These are phyloP conservation scores for Halictus ligatus DNA, from an alignment of 2,888 invertebrate species.

Conservation along the genomic window DNA sequence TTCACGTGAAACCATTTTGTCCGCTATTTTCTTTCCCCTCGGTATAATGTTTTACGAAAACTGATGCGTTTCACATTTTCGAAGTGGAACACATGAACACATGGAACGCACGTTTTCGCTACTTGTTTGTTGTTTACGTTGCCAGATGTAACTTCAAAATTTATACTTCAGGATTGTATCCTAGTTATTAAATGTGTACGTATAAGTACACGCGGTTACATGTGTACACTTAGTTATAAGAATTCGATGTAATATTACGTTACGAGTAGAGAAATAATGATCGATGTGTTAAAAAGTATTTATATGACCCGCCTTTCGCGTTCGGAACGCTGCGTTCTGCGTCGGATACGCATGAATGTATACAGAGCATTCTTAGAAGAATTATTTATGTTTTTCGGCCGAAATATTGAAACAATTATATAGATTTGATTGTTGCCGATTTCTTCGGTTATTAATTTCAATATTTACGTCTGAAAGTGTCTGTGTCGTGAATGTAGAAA, in stretches of 20 bases:
- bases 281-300: constrained; percentile 19
- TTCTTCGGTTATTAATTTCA: constrained; percentile 17
- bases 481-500: not conserved
- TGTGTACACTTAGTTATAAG: not conserved
- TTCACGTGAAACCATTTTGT: not conserved
- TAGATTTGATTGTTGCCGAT: not conserved
- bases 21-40: not conserved
- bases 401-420: constrained; percentile 1
- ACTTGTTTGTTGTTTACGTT: not conserved
- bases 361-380: not conserved
- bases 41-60: not conserved
- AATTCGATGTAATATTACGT: constrained; percentile 3
- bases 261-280: constrained; percentile 9
- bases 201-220: not conserved
- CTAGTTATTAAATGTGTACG: not conserved
- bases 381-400: not conserved
- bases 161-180: not conserved
- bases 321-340: not conserved
- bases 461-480: constrained; percentile 20
- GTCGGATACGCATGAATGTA: not conserved
- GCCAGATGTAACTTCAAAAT: not conserved
- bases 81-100: not conserved
- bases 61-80: not conserved
- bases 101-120: not conserved
- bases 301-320: constrained; percentile 35